Evolutionary conservation across 2,113 vertebrate genomes (phyloP).

Genomic region (Dendrocopos noguchii): DNA sequence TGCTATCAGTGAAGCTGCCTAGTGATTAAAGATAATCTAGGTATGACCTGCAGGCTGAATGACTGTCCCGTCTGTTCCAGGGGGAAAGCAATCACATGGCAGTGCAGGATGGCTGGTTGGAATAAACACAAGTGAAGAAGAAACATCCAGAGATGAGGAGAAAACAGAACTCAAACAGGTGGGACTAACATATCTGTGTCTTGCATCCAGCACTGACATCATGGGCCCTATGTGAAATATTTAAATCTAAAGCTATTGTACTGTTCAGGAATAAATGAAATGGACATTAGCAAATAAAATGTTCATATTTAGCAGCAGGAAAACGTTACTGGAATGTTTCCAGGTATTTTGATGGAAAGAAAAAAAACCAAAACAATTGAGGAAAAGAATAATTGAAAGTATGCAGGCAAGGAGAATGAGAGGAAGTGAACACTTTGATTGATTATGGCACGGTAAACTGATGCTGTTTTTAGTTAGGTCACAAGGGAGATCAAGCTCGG

Average conservation of each 20-base stretch:
- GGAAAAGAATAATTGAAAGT: background rate
- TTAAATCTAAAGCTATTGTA: background rate
- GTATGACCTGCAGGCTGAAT: constrained; percentile 26
- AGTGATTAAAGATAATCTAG: constrained; percentile 40
- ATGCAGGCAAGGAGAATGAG: background rate
- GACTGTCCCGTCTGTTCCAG: background rate
- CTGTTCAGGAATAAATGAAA: background rate
- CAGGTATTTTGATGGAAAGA: background rate
- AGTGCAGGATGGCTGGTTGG: background rate
- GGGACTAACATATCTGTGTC: background rate
- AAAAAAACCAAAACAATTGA: background rate
- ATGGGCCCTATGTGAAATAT: background rate
- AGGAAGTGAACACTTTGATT: background rate
- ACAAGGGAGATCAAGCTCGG: background rate
- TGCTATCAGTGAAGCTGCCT: background rate
- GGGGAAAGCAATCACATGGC: background rate
- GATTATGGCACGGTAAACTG: background rate
- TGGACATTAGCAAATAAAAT: background rate
- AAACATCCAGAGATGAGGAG: background rate
- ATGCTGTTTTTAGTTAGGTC: background rate
- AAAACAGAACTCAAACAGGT: background rate
- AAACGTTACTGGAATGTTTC: background rate
- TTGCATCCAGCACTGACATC: background rate
- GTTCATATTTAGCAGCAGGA: background rate
- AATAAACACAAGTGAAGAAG: background rate